phyloP scores from a whole-genome alignment of 1,140 invertebrate genomes.

The Psilanteris sp. region DNA sequence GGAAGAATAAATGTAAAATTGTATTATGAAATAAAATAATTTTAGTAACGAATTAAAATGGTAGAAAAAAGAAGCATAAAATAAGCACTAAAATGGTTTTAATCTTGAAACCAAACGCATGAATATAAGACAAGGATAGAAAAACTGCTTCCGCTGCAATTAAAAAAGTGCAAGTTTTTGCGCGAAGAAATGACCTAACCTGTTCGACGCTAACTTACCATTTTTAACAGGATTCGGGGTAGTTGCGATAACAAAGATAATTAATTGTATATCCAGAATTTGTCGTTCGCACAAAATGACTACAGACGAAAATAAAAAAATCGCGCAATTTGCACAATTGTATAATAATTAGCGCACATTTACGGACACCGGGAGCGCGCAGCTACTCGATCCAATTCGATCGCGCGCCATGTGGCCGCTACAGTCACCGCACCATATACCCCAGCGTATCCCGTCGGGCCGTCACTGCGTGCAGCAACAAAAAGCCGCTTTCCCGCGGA shows the following conservation, averaged over 20 bases:
- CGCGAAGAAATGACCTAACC: constrained; percentile 21
- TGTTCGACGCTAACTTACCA: constrained; percentile 13
- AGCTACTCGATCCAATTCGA: constrained; percentile 11
- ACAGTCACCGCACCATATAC: constrained; percentile 27
- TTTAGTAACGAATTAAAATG: too few relatives aligned
- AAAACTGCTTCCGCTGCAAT: too few relatives aligned
- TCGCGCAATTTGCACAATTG: not conserved
- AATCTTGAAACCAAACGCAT: too few relatives aligned
- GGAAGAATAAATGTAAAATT: too few relatives aligned
- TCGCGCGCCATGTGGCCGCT: constrained; percentile 38
- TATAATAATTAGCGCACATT: not conserved
- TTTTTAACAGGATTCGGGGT: constrained; percentile 7
- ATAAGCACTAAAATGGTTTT: too few relatives aligned
- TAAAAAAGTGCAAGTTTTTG: too few relatives aligned
- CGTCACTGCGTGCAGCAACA: constrained; percentile 25
- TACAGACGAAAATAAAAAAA: not conserved
- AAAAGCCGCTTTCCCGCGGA: constrained; percentile 41
- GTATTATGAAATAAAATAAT: too few relatives aligned
- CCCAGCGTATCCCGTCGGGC: constrained; percentile 9
- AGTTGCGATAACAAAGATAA: not conserved
- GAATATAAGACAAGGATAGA: too few relatives aligned
- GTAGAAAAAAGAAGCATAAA: too few relatives aligned
- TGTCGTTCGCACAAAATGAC: too few relatives aligned
- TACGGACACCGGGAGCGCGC: constrained; percentile 5
- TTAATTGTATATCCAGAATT: constrained; percentile 35